Base-by-base conservation (phyloP, 2,888 invertebrate species). In the Caenorhabditis angaria region DNA sequence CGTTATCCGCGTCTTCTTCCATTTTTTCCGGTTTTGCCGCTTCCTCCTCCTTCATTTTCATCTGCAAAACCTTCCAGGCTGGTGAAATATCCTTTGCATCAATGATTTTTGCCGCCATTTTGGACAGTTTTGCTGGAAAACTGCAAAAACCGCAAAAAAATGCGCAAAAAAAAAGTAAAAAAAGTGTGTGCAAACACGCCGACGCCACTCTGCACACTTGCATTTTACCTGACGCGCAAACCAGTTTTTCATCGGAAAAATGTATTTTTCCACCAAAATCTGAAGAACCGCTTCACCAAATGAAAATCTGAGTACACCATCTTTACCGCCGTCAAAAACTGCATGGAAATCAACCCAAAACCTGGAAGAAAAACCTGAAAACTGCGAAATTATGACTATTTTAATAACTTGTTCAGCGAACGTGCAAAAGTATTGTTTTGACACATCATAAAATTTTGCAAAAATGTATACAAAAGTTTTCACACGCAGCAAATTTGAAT, bases 1-100 rank as follows among this genome's bases (percentile, higher is more conserved):
- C n/a, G n/a, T n/a, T n/a, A n/a, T n/a, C 65, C 22, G 62, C 61
- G 0, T 57, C 65, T 68, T 67, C 55, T 64, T 70, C 61, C 48
- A 4, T 10, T 22, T 64, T 48, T 59, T 73, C 60, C 55, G 53
- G 29, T 51, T 61, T 62, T 41, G 41, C 62, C 24, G 29, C 62
- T 70, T 70, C 60, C 55, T 78, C 78, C 58, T 78, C 76, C 25
- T 70, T 76, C 24, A 76, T 24, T 29, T 73, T 73, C 80, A 82
- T 80, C 65, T 80, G 76, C 0, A 82, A 67, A 12, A 82, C 76
- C 62, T 82, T 82, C 82, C 82, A 82, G 1, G 79, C 78, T 2
- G 82, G 77, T 1, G 78, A 77, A 18, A 82, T 47, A 47, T 77
- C 73, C 57, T 73, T 76, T 27, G 73, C 60, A 41, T 80, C 80